Conservation (phyloP, 1,140 invertebrate genomes). For the Leptinotarsa defecta region DNA sequence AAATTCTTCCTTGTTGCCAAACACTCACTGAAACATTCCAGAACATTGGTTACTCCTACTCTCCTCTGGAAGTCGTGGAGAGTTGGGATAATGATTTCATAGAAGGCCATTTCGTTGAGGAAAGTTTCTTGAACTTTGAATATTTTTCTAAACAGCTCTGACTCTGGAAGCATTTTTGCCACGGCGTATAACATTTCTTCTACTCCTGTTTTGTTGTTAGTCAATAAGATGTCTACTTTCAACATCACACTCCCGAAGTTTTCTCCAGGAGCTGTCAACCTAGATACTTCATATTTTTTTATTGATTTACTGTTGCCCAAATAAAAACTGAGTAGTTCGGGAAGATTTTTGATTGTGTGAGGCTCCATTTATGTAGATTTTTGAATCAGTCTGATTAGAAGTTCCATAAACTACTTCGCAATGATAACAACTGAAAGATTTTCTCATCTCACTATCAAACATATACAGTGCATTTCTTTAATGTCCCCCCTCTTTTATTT, state of each 20-base stretch:
- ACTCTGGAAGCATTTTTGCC: slow-evolving; percentile 56
- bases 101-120: slow-evolving; percentile 51
- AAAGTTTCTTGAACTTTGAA: slow-evolving; percentile 56
- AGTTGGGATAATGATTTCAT: slow-evolving; percentile 40
- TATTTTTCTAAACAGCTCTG: slow-evolving; percentile 48
- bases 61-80: slow-evolving; percentile 40
- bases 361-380: neutral
- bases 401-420: too few relatives aligned
- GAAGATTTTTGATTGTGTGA: neutral
- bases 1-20: slow-evolving; percentile 41
- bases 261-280: slow-evolving; percentile 56
- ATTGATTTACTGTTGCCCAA: neutral
- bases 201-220: slow-evolving; percentile 30
- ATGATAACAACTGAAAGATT: neutral
- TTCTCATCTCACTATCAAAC: too few relatives aligned
- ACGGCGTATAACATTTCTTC: slow-evolving; percentile 53
- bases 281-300: slow-evolving; percentile 5
- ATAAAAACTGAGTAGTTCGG: neutral
- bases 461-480: too few relatives aligned
- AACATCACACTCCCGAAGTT: slow-evolving; percentile 66
- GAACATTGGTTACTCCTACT: slow-evolving; percentile 26
- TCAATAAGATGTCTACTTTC: slow-evolving; percentile 50
- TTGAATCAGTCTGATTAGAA: neutral
- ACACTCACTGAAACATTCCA: slow-evolving; percentile 39
- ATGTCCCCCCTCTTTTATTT: too few relatives aligned